A percentile compares a stretch with the other conserved stretches of the same genome.
These are phyloP conservation scores for Pogonomyrmex californicus DNA, from an alignment of 1,140 invertebrate species.

Conservation along the genomic window DNA sequence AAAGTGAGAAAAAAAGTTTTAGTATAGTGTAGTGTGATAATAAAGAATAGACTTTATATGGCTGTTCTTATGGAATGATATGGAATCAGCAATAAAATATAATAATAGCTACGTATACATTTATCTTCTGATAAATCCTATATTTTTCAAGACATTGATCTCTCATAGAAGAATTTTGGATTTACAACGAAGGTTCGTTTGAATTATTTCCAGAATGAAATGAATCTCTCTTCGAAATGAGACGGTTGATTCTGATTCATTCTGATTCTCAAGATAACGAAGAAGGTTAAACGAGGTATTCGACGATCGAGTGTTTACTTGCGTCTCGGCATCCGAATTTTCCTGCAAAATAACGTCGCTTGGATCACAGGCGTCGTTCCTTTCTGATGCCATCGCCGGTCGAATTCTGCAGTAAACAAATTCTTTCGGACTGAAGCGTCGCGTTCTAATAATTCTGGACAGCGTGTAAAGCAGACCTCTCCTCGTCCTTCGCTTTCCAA, in stretches of 20 bases:
- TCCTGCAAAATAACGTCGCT: slow-evolving; percentile 64
- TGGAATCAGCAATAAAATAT: neutral
- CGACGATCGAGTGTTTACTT: slow-evolving; percentile 53
- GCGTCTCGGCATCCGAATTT: neutral
- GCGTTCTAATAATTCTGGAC: neutral
- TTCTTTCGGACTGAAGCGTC: too few relatives aligned
- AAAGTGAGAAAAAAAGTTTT: too few relatives aligned
- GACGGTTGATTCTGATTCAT: neutral
- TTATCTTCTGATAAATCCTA: neutral
- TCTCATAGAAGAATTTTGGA: neutral
- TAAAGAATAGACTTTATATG: too few relatives aligned
- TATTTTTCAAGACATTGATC: neutral
- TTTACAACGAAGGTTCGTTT: neutral
- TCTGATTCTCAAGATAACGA: neutral
- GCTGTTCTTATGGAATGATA: too few relatives aligned
- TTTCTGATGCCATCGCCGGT: slow-evolving; percentile 35
- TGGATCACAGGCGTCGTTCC: slow-evolving; percentile 78
- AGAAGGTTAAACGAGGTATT: neutral
- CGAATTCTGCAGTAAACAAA: slow-evolving; percentile 41
- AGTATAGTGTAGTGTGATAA: too few relatives aligned
- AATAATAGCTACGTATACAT: neutral
- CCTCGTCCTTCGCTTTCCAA: neutral
- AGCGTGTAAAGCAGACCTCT: neutral
- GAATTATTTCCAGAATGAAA: too few relatives aligned
- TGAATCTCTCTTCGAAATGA: too few relatives aligned